Base-by-base conservation (phyloP, 2,888 invertebrate species). In the Corythucha ciliata region DNA sequence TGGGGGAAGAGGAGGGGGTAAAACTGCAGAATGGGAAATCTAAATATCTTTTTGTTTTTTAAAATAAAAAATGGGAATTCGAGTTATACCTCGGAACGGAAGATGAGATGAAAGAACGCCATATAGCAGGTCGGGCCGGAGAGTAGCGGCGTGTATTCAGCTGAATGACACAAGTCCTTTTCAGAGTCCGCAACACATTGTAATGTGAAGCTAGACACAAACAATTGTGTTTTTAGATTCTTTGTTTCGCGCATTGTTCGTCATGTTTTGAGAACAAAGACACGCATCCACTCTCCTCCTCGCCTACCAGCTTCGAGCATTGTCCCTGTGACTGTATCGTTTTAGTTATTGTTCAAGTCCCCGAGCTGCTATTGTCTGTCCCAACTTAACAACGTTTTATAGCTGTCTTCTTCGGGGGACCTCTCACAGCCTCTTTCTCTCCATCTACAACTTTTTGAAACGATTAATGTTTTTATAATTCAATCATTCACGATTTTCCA, bases 181-280 rank as follows among this genome's bases (percentile, higher is more conserved):
- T 53, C 53, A 53, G 50, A 41, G 47, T 18, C 52, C 50, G 50
- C 50, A 46, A 48, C 56, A 57, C 59, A 59, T 58, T 59, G 59
- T 59, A 59, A 59, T 58, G 58, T 57, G 57, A 59, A 59, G 57
- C 59, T 59, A 59, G 59, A 58, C 59, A 58, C 59, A 59, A 59
- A 59, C 59, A 59, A 59, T 59, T 59, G 59, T 59, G 59, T 59
- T 59, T 59, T 59, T 59, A 57, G 59, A 59, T 59, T 59, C 59
- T 59, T 59, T 59, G 59, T 59, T 59, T 59, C 58, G 58, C 59
- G 59, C 57, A 57, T 59, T 59, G 59, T 59, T 59, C 59, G 59
- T 59, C 59, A 59, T 59, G 59, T 59, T 58, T 58, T 55, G 57
- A 58, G 59, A 59, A 59, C 59, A 59, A 59, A 59, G 55, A 47